Evolutionary conservation across 1,140 invertebrate genomes (phyloP), one percentile per base, ranked within the genome.

Genomic region (Helicoverpa armigera): DNA sequence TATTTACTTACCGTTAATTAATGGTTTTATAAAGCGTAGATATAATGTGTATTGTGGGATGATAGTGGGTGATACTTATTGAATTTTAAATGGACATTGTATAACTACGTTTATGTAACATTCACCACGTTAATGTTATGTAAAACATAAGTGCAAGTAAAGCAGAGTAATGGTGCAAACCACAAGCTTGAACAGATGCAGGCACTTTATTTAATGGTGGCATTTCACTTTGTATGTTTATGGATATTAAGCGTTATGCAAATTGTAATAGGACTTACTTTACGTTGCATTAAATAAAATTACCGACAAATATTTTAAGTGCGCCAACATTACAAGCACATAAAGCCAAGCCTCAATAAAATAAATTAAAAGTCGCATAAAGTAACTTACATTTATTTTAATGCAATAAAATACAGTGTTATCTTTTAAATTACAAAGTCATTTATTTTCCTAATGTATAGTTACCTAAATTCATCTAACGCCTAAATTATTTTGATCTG

Each of bases 401-500:
- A 76, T 77, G 75, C 80, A 72, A 82, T 23, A 82, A 77, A 70
- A 72, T 82, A 82, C 74, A 82, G 74, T 77, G 80, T 67, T 67
- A 10, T 67, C 18, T 31, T 72, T 74, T 80, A 80, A 56, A 53
- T 54, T 74, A 80, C 13, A 23, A 31, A 73, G 53, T 56, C 51
- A 54, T 69, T 35, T 56, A 56, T 60, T 67, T 54, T 82, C 31
- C 58, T 51, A 50, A 13, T 51, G 12, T 58, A 79, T 70, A 43
- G 35, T 58, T 56, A 58, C 31, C 51, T 69, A 69, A 74, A 70
- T 35, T 75, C 35, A 78, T 53, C 53, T 75, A 75, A 79, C 16
- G 61, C 70, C 56, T 82, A 83, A 58, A 51, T 70, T 83, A 79
- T 78, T 74, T 81, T 90, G 90, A 87, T 92, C 92, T 93, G 92